phyloP scores from a whole-genome alignment of 2,113 vertebrate genomes.

The Neotragus moschatus region DNA sequence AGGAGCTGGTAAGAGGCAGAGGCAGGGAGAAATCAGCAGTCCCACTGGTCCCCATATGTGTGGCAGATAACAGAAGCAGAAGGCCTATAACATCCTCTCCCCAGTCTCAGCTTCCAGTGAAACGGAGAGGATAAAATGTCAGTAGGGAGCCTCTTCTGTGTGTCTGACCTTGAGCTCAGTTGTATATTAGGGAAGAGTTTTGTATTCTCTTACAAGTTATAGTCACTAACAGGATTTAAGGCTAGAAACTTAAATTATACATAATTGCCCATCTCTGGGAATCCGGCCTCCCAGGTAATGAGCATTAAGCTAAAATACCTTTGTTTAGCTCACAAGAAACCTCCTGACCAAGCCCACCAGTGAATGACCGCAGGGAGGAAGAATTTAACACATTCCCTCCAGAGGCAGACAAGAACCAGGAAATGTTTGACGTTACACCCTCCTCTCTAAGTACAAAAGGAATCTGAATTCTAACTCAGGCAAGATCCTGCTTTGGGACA shows the following conservation, averaged over 20 bases:
- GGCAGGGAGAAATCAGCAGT: background rate
- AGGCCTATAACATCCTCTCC: background rate
- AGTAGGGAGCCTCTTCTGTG: background rate
- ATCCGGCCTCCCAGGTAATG: background rate
- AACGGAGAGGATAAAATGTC: background rate
- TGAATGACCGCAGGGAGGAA: background rate
- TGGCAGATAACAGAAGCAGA: background rate
- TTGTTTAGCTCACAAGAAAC: background rate
- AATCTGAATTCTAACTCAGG: background rate
- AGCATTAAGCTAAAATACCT: background rate
- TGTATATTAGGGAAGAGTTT: background rate
- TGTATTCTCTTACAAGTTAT: background rate
- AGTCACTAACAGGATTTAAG: background rate
- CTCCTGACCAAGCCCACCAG: background rate
- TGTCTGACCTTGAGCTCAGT: background rate
- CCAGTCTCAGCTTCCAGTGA: background rate
- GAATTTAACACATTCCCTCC: background rate
- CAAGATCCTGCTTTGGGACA: background rate
- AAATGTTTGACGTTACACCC: background rate
- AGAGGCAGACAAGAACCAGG: background rate
- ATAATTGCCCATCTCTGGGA: background rate
- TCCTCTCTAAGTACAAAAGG: background rate
- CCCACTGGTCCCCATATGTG: background rate
- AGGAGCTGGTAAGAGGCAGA: rapidly evolving
- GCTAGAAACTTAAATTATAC: background rate